Evolutionary conservation across 2,797 vertebrate species (phyloP), one percentile per base, ranked within the genome.

Genomic region (Streptopelia turtur): DNA sequence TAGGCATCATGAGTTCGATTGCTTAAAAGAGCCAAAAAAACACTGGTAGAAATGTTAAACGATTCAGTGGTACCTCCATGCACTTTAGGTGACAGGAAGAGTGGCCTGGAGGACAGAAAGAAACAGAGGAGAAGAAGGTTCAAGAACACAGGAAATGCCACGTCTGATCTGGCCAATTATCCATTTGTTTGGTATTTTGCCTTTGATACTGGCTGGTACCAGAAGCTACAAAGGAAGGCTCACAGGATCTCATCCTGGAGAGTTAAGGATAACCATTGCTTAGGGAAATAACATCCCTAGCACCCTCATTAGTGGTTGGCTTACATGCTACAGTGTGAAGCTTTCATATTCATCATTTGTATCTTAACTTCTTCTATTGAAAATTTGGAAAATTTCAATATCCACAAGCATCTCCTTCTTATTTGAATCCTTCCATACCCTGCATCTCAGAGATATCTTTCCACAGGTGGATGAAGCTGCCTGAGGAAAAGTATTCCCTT

Each of bases 401-500:
- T 72, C 79, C 56, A 81, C 49, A 80, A 78, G 75, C 86, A 84
- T 75, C 76, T 95, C 60, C 55, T 63, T 39, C 81, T 71, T 84
- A 90, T 72, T 79, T 85, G 47, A 93, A 81, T 94, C 81, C 71
- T 93, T 92, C 47, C 76, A 88, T 33, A 63, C 49, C 41, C 64
- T 86, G 77, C n/a, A 81, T 41, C 60, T 83, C 82, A 87, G 70
- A 94, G 74, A 93, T 92, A 94, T 53, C 75, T 83, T 96, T 94
- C 77, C 71, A 90, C 89, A 82, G 78, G 92, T 96, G 92, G 96
- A 89, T 82, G 78, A 92, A 59, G 64, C 72, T 3, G 69, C 87
- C 77, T 89, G 55, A 94, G 78, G 92, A 93, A 77, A 96, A 95
- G 59, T 59, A 83, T 91, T 91, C 65, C 61, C 60, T 96, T 88